Base-by-base conservation (phyloP, 2,888 invertebrate species). In the Agriotes lineatus region DNA sequence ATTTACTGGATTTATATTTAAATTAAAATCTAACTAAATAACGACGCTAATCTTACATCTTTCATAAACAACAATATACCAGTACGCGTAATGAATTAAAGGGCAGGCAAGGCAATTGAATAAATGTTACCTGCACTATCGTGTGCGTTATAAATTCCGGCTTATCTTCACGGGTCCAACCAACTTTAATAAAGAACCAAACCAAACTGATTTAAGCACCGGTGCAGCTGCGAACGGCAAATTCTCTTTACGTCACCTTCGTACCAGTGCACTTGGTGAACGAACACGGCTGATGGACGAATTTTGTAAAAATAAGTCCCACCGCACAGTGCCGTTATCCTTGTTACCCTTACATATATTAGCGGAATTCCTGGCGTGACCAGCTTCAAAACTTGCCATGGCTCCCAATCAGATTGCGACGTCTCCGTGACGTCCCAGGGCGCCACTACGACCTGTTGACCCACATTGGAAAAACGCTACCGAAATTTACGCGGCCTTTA, bases 391-490 rank as follows among this genome's bases (percentile, higher is more conserved):
- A 59, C 66, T 72, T 56, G 14, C 68, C 69, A 60, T 63, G 58
- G 66, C 56, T 57, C 45, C 67, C 68, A 67, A 64, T 59, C 64
- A 67, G 39, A 59, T 56, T 57, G 44, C 60, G 62, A 35, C 39
- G 37, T 62, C 45, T 45, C 59, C 52, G 74, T 69, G 75, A 73
- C 75, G 74, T 74, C 76, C 71, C 76, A 39, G 69, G 50, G 62
- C 58, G 70, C 71, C 72, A 64, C 75, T 60, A 67, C 72, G 74
- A 74, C 76, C 76, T 70, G 68, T 64, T 76, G 72, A 76, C 76
- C 75, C 71, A 73, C 52, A 74, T n/a, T n/a, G n/a, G n/a, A n/a
- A 37, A 37, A n/a, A 14, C 14, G 37, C 37, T 37, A 14, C 37
- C 37, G 12, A 37, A 37, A 37, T 37, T 37, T 37, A 12, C 37